These are phyloP conservation scores for Halocaridina rubra DNA, from an alignment of 2,888 invertebrate genomes.

Conservation along the genomic window DNA sequence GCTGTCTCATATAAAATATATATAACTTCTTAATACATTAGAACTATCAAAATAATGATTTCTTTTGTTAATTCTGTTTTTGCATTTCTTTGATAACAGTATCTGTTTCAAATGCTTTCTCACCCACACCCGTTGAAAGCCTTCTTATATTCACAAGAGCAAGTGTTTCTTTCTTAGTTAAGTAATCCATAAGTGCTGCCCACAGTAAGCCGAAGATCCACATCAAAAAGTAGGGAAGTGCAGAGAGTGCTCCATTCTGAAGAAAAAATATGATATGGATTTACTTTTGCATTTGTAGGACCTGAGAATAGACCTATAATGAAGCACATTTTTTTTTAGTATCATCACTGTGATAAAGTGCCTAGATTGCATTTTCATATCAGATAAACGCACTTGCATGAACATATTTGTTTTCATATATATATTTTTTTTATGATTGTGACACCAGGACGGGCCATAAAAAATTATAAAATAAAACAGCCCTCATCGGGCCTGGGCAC, in stretches of 20 bases:
- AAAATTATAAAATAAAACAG: too few relatives aligned
- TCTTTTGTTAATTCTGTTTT: too few relatives aligned
- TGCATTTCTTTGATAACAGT: too few relatives aligned
- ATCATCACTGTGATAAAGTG: background rate
- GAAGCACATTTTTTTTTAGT: background rate
- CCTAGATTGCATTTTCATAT: background rate
- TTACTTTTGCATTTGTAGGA: background rate
- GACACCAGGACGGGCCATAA: too few relatives aligned
- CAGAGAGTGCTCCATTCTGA: conserved; percentile 57
- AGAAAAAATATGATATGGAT: background rate
- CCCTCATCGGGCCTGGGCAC: too few relatives aligned
- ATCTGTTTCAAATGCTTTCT: too few relatives aligned
- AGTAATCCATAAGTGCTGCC: conserved; percentile 11
- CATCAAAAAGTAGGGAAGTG: conserved; percentile 52
- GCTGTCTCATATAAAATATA: too few relatives aligned
- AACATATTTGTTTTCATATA: too few relatives aligned
- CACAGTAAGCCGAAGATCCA: conserved; percentile 28
- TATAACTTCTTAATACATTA: too few relatives aligned
- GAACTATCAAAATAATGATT: too few relatives aligned
- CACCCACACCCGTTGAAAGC: conserved; percentile 40
- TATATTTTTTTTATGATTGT: too few relatives aligned
- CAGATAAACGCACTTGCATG: too few relatives aligned
- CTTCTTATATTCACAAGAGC: conserved; percentile 30
- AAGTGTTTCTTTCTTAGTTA: conserved; percentile 1
- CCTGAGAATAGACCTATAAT: background rate